These are phyloP conservation scores for Philypnodon macrostomus DNA, from an alignment of 2,797 vertebrate genomes.

Conservation along the genomic window DNA sequence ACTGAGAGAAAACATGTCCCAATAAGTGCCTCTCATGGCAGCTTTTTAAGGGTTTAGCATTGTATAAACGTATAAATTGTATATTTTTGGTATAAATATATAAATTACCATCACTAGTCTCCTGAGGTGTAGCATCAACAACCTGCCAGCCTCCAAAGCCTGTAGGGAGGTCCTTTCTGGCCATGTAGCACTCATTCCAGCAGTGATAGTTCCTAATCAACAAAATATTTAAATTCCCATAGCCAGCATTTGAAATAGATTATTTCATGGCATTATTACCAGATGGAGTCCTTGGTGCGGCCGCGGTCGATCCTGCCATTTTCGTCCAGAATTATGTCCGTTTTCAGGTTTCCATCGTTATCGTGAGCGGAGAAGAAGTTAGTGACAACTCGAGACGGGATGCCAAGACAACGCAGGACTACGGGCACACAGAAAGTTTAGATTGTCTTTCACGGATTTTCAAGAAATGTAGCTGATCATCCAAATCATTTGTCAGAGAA, in stretches of 20 bases:
- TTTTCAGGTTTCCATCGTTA: slow-evolving; percentile 89
- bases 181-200: slow-evolving; percentile 97
- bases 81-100: too few relatives aligned
- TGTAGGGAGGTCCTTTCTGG: slow-evolving; percentile 88
- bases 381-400: slow-evolving; percentile 88
- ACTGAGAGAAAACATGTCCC: too few relatives aligned
- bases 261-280: slow-evolving; percentile 67
- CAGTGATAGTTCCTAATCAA: slow-evolving; percentile 92
- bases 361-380: slow-evolving; percentile 95
- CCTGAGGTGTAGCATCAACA: slow-evolving; percentile 94
- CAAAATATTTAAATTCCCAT: background rate
- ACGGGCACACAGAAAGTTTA: background rate
- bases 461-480: too few relatives aligned
- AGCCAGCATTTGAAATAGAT: too few relatives aligned
- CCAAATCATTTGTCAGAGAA: too few relatives aligned
- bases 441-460: too few relatives aligned
- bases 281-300: slow-evolving; percentile 88
- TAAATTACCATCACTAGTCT: slow-evolving; percentile 91
- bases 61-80: too few relatives aligned
- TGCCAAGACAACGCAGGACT: slow-evolving; percentile 93
- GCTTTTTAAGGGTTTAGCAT: too few relatives aligned
- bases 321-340: slow-evolving; percentile 88
- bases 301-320: slow-evolving; percentile 81
- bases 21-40: too few relatives aligned
- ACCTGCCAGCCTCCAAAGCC: slow-evolving; percentile 96